A percentile compares a stretch with the other conserved stretches of the same genome.
phyloP scores from a whole-genome alignment of 2,113 vertebrate genomes.

The Malurus cyaneus region DNA sequence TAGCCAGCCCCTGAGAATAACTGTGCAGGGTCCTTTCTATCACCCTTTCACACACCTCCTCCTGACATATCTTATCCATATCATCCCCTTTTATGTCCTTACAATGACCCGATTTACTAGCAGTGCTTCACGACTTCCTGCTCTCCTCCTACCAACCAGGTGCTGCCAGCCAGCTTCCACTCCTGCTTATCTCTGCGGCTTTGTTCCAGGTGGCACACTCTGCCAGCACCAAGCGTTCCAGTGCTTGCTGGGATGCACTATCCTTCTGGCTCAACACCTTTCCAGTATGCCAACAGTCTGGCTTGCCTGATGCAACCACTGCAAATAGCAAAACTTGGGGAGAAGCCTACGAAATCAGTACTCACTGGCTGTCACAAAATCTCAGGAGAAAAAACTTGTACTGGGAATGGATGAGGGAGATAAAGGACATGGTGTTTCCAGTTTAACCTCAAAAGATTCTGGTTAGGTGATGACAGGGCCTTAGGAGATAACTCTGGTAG shows the following conservation, averaged over 20 bases:
- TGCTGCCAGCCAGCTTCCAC: background rate
- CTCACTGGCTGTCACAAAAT: background rate
- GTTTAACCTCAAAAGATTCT: background rate
- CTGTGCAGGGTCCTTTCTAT: background rate
- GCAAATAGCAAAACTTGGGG: background rate
- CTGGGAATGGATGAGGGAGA: background rate
- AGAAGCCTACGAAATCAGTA: background rate
- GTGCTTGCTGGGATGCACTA: rapidly evolving
- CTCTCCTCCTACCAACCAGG: rapidly evolving
- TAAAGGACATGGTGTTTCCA: background rate
- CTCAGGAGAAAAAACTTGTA: background rate
- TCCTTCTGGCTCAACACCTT: background rate
- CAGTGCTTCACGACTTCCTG: background rate
- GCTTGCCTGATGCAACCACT: background rate
- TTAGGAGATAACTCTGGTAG: background rate
- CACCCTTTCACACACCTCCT: background rate
- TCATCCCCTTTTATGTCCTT: background rate
- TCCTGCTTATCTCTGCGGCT: background rate
- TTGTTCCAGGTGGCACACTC: rapidly evolving
- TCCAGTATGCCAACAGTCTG: background rate
- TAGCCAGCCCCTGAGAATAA: background rate
- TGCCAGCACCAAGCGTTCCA: rapidly evolving
- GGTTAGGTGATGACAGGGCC: background rate
- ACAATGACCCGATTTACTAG: background rate
- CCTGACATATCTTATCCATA: background rate